Evolutionary conservation across 1,140 invertebrate genomes (phyloP), one percentile per base, ranked within the genome.

Genomic region (Charaxes varanes): DNA sequence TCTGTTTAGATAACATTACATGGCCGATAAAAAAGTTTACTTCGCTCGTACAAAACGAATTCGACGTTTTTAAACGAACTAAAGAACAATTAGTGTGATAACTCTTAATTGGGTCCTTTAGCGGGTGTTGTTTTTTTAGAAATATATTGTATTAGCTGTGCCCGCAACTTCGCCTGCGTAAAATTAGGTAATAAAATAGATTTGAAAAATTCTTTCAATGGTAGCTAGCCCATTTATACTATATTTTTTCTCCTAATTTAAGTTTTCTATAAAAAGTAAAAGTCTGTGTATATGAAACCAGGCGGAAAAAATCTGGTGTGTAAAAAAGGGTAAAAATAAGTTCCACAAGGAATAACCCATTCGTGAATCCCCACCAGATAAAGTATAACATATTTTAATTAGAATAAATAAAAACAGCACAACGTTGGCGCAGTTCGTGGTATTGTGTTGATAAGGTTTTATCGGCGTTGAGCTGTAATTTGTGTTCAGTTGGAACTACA

Each of bases 11-110:
- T 71, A 73, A 66, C 47, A 31, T 55, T 74, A 68, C 54, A 67
- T 66, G 36, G 53, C 42, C 41, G 44, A 54, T n/a, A 53, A 72
- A 68, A 78, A 68, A 58, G 31, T 65, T 74, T 66, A 59, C 56
- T 53, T 44, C 41, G 26, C 27, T 51, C 28, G n/a, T n/a, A n/a
- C n/a, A 35, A 44, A 51, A 48, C 22, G 31, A 44, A 40, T 35
- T 28, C 22, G 28, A 12, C 13, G 21, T 27, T 21, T 33, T 27
- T n/a, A n/a, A n/a, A n/a, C n/a, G n/a, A 46, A 42, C 21, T 34
- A 16, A 34, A 34, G 19, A 27, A 16, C 22, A 40, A 46, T 17
- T n/a, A 3, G 26, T 12, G 2, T 33, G 36, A 46, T 40, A 40
- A 38, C 14, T 18, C 40, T 40, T 46, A 31, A 45, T 38, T 37